phyloP scores from a whole-genome alignment of 1,140 invertebrate genomes.

The Drosophila tsacasi region DNA sequence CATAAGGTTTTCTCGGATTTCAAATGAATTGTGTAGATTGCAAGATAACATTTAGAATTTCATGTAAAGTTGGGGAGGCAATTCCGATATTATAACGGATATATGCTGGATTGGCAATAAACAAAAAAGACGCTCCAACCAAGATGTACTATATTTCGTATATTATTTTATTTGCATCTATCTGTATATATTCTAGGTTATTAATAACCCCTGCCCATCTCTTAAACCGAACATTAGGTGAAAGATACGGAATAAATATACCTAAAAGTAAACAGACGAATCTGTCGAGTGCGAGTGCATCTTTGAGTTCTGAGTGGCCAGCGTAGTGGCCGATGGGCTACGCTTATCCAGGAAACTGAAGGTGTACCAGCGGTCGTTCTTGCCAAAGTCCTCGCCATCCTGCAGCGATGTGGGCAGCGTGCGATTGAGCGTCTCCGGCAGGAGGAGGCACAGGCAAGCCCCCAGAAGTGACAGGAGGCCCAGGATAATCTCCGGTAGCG shows the following conservation, averaged over 20 bases:
- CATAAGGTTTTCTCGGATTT: not conserved
- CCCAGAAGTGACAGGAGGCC: conserved; percentile 87
- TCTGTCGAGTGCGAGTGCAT: conserved; percentile 44
- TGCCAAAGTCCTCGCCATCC: conserved; percentile 88
- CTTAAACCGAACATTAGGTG: conserved; percentile 4
- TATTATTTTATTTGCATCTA: not conserved
- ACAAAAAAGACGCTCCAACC: not conserved
- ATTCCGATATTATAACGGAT: not conserved
- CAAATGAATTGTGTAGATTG: not conserved
- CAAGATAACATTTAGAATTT: not conserved
- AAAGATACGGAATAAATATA: not conserved
- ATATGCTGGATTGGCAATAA: not conserved
- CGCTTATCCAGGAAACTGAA: conserved; percentile 75
- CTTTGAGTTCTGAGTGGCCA: conserved; percentile 37
- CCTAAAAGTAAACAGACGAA: conserved; percentile 47
- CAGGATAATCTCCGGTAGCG: conserved; percentile 86
- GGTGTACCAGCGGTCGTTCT: conserved; percentile 85
- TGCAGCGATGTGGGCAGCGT: conserved; percentile 87
- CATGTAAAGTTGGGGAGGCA: not conserved
- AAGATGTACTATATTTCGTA: conserved; percentile 3
- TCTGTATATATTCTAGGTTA: conserved; percentile 1
- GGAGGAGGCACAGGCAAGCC: conserved; percentile 85
- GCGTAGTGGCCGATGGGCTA: conserved; percentile 53
- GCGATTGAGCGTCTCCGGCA: conserved; percentile 84
- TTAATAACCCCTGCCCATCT: not conserved